phyloP scores from a whole-genome alignment of 2,797 vertebrate genomes.

The Todus mexicanus region DNA sequence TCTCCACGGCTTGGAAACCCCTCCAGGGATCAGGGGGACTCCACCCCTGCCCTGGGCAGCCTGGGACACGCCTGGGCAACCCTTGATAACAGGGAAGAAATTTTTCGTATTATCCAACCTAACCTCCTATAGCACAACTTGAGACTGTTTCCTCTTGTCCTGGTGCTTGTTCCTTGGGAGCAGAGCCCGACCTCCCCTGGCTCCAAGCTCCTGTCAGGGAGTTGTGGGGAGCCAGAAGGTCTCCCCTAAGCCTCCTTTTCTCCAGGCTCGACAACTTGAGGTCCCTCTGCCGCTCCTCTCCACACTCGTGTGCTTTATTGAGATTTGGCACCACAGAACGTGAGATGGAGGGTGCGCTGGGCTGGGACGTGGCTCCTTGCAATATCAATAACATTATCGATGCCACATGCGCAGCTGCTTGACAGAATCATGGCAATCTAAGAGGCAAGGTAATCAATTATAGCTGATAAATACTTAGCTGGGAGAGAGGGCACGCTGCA shows the following conservation, averaged over 20 bases:
- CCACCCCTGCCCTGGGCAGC: background rate
- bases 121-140: background rate
- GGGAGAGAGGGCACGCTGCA: background rate
- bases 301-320: fast-evolving
- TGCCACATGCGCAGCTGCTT: background rate
- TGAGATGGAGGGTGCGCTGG: background rate
- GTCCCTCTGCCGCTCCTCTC: background rate
- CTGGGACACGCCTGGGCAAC: background rate
- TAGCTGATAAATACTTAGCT: background rate
- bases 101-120: background rate
- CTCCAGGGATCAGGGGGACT: background rate
- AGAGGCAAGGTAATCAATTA: background rate
- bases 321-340: background rate
- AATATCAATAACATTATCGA: background rate
- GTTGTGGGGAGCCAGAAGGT: no score
- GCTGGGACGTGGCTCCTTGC: background rate
- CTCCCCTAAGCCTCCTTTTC: no score
- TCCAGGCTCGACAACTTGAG: background rate
- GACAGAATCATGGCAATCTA: background rate
- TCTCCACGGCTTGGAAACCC: background rate
- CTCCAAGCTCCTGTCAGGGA: no score
- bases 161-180: background rate
- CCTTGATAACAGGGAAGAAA: background rate
- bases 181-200: background rate
- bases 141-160: background rate